These are phyloP conservation scores for Bombus huntii DNA, from an alignment of 1,140 invertebrate genomes.

Conservation along the genomic window DNA sequence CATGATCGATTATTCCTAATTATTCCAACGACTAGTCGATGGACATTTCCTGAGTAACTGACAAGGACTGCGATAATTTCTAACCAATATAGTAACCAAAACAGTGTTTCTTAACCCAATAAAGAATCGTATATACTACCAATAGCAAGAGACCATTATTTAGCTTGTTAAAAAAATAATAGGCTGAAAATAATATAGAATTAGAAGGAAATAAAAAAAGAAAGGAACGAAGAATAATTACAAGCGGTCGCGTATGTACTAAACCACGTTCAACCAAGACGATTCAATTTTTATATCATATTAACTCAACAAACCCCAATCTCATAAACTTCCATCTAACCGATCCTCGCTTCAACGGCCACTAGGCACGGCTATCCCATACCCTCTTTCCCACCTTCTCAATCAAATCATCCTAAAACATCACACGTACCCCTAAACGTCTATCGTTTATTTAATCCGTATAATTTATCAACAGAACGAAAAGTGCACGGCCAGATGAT, in stretches of 20 bases:
- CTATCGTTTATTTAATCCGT: not conserved
- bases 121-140: not conserved
- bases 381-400: too few species aligned
- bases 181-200: too few species aligned
- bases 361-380: not conserved
- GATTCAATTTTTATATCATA: too few species aligned
- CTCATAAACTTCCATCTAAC: not conserved
- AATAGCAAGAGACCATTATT: not conserved
- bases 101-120: not conserved
- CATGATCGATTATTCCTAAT: not conserved
- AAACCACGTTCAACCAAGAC: too few species aligned
- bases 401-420: constrained; percentile 10
- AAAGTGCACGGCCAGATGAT: too few species aligned
- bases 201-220: too few species aligned
- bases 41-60: too few species aligned
- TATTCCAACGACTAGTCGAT: not conserved
- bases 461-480: not conserved
- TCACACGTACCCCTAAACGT: not conserved
- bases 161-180: too few species aligned
- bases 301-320: not conserved
- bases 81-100: too few species aligned
- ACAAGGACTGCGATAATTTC: too few species aligned
- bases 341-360: not conserved
- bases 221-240: too few species aligned
- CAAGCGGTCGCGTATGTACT: too few species aligned